phyloP scores from a whole-genome alignment of 2,797 vertebrate genomes.

The Hypotaenidia okinawae region DNA sequence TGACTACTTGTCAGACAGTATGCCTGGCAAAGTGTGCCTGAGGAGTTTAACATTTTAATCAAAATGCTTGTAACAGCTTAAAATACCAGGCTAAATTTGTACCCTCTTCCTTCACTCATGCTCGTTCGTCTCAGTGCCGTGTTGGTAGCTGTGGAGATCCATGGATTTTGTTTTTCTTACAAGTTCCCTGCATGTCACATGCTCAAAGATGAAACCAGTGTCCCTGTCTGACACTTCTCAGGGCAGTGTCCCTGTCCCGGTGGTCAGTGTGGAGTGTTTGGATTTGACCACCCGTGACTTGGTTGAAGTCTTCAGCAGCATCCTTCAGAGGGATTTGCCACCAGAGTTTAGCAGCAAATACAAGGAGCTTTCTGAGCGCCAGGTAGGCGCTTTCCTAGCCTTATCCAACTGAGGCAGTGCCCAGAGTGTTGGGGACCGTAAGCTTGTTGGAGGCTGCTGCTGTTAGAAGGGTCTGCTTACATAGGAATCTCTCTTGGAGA shows the following conservation, averaged over 20 bases:
- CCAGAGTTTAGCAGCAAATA: background rate
- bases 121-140: background rate
- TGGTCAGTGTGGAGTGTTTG: background rate
- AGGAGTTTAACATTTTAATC: background rate
- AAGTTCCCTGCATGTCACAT: rapidly evolving
- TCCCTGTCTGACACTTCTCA: background rate
- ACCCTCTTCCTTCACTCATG: background rate
- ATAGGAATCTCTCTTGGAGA: background rate
- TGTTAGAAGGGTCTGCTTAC: background rate
- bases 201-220: background rate
- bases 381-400: background rate
- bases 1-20: background rate
- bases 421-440: background rate
- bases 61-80: background rate
- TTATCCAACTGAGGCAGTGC: background rate
- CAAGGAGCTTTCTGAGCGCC: background rate
- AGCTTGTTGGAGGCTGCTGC: background rate
- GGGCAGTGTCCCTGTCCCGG: background rate
- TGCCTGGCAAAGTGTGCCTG: background rate
- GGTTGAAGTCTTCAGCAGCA: background rate
- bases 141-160: background rate
- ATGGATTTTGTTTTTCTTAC: background rate
- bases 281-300: background rate
- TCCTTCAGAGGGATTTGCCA: background rate
- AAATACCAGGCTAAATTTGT: background rate